A percentile compares a stretch with the other conserved stretches of the same genome.
These are phyloP conservation scores for Avahi laniger DNA, from an alignment of 2,797 vertebrate species.

Conservation along the genomic window DNA sequence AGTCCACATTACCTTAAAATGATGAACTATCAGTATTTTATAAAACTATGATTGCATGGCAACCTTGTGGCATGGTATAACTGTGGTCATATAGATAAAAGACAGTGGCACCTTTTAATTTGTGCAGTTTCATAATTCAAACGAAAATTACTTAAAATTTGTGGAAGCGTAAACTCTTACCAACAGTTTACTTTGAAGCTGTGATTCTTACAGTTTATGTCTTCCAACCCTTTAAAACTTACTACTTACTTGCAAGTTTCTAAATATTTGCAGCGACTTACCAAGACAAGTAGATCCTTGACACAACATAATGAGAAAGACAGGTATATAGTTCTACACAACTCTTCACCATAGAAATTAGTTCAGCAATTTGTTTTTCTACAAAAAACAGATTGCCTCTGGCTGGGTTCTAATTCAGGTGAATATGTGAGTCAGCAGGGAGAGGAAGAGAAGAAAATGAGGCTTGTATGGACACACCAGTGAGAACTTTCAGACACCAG, in stretches of 20 bases:
- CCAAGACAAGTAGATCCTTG: constrained; percentile 1
- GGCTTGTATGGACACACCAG: not conserved
- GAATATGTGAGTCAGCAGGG: not conserved
- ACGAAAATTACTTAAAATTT: not conserved
- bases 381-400: not conserved
- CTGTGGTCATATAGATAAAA: not conserved
- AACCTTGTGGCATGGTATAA: not conserved
- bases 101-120: not conserved
- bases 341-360: constrained; percentile 9
- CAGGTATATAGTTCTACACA: not conserved
- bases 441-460: not conserved
- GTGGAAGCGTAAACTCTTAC: not conserved
- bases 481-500: not conserved
- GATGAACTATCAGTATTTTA: not conserved
- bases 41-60: constrained; percentile 1
- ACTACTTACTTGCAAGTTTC: not conserved
- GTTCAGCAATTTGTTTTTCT: not conserved
- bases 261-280: constrained; percentile 12
- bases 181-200: constrained; percentile 29
- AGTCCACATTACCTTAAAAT: constrained; percentile 29
- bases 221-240: constrained; percentile 44
- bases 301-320: constrained; percentile 32
- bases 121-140: constrained; percentile 2
- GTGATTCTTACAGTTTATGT: not conserved
- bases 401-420: not conserved